phyloP scores from a whole-genome alignment of 2,888 invertebrate species.

The Eustalomyia histrio region DNA sequence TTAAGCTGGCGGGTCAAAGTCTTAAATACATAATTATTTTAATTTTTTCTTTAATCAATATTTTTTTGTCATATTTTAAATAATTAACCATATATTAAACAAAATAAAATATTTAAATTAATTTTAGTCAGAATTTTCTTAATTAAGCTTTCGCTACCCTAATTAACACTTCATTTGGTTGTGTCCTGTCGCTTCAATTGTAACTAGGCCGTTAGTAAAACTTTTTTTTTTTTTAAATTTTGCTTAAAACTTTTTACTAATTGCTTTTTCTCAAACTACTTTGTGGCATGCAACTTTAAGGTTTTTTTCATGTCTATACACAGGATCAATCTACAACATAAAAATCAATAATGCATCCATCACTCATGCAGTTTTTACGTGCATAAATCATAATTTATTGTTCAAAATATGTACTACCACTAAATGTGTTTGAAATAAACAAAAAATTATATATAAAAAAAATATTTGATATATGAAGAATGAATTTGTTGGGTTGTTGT shows the following conservation, averaged over 20 bases:
- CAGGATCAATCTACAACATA: constrained; percentile 29
- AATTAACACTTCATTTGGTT: not conserved
- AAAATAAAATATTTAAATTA: no score
- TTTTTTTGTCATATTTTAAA: no score
- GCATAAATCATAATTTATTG: not conserved
- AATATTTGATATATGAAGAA: not conserved
- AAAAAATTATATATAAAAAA: not conserved
- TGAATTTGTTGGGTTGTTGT: not conserved
- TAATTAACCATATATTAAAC: no score
- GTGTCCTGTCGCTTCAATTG: not conserved
- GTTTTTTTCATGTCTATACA: constrained; percentile 11
- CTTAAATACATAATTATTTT: no score
- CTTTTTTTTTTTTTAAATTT: not conserved
- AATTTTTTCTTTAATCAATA: no score
- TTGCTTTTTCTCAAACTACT: constrained; percentile 29
- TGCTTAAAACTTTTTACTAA: constrained; percentile 38
- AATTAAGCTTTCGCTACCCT: no score
- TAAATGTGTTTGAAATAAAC: not conserved
- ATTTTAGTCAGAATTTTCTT: no score
- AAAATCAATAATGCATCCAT: constrained; percentile 36
- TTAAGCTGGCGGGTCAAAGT: no score
- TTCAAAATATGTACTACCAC: not conserved
- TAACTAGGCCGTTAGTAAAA: not conserved
- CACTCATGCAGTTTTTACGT: constrained; percentile 39
- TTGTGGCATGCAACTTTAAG: constrained; percentile 24